phyloP scores from a whole-genome alignment of 1,140 invertebrate genomes.

The Drosophila nasuta region DNA sequence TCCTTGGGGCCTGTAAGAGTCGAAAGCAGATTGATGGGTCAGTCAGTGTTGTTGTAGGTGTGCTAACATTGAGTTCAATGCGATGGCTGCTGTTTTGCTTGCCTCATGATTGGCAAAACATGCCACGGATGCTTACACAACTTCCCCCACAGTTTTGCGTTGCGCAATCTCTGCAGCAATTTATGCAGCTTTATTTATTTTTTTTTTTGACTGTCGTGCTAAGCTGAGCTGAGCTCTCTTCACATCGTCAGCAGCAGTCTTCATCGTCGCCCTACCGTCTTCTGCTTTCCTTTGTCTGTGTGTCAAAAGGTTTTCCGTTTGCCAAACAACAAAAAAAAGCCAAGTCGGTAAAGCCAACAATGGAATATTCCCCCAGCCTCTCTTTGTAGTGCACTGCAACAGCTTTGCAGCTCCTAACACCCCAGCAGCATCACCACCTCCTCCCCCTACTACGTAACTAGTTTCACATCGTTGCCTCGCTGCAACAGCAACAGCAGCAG shows the following conservation, averaged over 20 bases:
- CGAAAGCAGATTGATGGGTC: neutral
- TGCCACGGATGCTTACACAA: slow-evolving; percentile 72
- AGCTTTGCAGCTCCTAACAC: too few relatives aligned
- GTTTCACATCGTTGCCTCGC: slow-evolving; percentile 65
- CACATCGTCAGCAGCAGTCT: neutral
- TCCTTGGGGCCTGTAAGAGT: slow-evolving; percentile 92
- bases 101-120: slow-evolving; percentile 57
- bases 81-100: slow-evolving; percentile 18
- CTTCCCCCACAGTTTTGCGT: slow-evolving; percentile 55
- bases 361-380: slow-evolving; percentile 44
- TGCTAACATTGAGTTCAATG: slow-evolving; percentile 52
- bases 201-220: slow-evolving; percentile 30
- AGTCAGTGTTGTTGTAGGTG: slow-evolving; percentile 10
- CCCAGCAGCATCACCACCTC: neutral
- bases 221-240: slow-evolving; percentile 36
- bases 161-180: slow-evolving; percentile 72
- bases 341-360: slow-evolving; percentile 60
- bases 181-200: slow-evolving; percentile 60
- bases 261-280: slow-evolving; percentile 22
- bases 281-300: slow-evolving; percentile 64
- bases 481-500: slow-evolving; percentile 33
- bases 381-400: too few relatives aligned
- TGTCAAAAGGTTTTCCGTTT: slow-evolving; percentile 73
- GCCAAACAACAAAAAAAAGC: slow-evolving; percentile 34
- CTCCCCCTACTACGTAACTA: slow-evolving; percentile 59